A percentile compares a stretch with the other conserved stretches of the same genome.
These are phyloP conservation scores for Scophthalmus maximus DNA, from an alignment of 2,113 vertebrate species.

Conservation along the genomic window DNA sequence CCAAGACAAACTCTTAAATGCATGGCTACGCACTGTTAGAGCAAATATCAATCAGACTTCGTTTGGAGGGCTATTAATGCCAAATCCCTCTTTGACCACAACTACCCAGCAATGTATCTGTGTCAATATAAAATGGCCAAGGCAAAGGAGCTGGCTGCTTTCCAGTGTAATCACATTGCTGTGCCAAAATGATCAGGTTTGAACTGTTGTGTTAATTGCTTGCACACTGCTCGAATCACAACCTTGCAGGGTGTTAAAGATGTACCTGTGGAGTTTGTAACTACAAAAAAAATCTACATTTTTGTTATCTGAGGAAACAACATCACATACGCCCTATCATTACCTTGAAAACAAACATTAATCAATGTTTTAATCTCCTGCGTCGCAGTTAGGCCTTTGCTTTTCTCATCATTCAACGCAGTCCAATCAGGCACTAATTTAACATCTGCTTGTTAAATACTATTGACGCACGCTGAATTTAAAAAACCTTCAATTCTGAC, in stretches of 20 bases:
- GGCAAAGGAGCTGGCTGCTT: neutral
- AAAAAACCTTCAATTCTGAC: neutral
- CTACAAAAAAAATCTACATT: neutral
- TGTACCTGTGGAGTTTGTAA: neutral
- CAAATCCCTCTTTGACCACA: constrained; percentile 14
- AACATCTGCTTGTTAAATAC: neutral
- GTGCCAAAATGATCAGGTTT: constrained; percentile 10
- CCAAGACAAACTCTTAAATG: neutral
- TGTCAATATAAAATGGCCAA: constrained; percentile 14
- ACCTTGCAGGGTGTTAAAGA: neutral
- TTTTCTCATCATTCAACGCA: constrained; percentile 1
- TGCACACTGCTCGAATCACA: neutral
- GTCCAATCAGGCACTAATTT: constrained; percentile 4
- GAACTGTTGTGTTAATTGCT: constrained; percentile 9
- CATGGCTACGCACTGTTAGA: neutral
- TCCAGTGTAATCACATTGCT: neutral
- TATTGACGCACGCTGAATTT: neutral
- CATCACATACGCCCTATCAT: neutral
- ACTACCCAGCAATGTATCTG: neutral
- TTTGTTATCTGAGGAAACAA: neutral
- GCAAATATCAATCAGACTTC: constrained; percentile 6
- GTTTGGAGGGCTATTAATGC: constrained; percentile 10
- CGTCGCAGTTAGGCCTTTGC: neutral
- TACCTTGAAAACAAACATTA: constrained; percentile 4
- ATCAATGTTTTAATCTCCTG: constrained; percentile 6